A percentile compares a stretch with the other conserved stretches of the same genome.
These are phyloP conservation scores for Thecophora atra DNA, from an alignment of 2,888 invertebrate genomes.

Conservation along the genomic window DNA sequence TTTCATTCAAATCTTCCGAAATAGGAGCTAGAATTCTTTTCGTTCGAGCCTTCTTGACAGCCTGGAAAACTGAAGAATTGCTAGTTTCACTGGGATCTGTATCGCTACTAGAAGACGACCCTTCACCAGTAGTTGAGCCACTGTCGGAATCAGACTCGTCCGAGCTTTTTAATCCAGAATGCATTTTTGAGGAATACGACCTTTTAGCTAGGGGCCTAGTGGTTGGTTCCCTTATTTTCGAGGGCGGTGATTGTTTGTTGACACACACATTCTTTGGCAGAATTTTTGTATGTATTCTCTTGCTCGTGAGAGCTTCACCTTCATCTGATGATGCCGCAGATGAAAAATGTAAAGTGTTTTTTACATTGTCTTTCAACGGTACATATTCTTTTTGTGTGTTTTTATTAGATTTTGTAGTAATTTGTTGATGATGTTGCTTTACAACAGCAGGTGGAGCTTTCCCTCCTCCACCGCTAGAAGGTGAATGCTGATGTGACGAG, in stretches of 20 bases:
- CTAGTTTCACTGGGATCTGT: constrained; percentile 53
- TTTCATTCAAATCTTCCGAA: constrained; percentile 55
- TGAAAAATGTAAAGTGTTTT: constrained; percentile 69
- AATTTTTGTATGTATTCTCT: constrained; percentile 43
- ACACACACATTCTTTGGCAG: constrained; percentile 1
- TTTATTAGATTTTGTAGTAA: constrained; percentile 47
- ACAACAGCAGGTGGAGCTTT: constrained; percentile 63
- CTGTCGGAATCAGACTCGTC: constrained; percentile 45
- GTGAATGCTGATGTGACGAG: constrained; percentile 31
- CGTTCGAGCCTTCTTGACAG: constrained; percentile 32
- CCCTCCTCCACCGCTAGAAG: constrained; percentile 62
- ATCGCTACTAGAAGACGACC: constrained; percentile 58
- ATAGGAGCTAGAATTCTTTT: constrained; percentile 46
- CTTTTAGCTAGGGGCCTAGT: constrained; percentile 56
- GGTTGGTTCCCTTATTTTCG: constrained; percentile 34
- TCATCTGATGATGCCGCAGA: constrained; percentile 80
- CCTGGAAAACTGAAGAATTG: constrained; percentile 42
- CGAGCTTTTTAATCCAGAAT: constrained; percentile 33
- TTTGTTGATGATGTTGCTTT: constrained; percentile 54
- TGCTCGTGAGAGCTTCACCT: constrained; percentile 63
- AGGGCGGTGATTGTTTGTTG: constrained; percentile 2
- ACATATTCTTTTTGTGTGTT: constrained; percentile 37
- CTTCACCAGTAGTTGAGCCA: constrained; percentile 52
- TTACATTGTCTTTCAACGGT: constrained; percentile 22
- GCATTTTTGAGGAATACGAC: constrained; percentile 43